These are phyloP conservation scores for Nasua narica DNA, from an alignment of 2,797 vertebrate genomes.

Conservation along the genomic window DNA sequence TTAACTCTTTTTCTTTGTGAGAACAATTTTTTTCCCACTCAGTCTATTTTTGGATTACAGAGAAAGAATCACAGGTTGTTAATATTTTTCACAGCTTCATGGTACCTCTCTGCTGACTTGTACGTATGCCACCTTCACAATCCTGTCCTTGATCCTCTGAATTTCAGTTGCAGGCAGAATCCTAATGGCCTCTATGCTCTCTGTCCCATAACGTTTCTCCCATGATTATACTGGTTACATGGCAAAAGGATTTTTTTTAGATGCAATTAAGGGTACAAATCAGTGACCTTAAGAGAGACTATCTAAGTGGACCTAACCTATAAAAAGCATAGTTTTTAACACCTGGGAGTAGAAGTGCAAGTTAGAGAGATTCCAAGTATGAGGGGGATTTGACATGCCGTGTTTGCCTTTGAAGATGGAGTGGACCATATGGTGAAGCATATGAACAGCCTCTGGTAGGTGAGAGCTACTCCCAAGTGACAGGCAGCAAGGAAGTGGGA, in stretches of 20 bases:
- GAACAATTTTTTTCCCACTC: background rate
- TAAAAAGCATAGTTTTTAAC: background rate
- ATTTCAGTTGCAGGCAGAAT: background rate
- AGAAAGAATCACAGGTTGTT: background rate
- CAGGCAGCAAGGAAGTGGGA: background rate
- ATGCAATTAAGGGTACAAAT: background rate
- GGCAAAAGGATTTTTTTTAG: slow-evolving; percentile 12
- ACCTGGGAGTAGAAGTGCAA: background rate
- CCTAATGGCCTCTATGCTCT: background rate
- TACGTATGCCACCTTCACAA: background rate
- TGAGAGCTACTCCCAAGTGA: background rate
- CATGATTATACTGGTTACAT: background rate
- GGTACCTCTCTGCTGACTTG: background rate
- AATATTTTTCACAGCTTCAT: background rate
- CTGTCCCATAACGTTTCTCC: background rate
- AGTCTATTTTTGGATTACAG: background rate
- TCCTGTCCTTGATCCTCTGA: background rate
- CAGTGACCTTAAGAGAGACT: background rate
- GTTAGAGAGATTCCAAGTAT: background rate
- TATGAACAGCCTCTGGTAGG: background rate
- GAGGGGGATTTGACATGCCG: background rate
- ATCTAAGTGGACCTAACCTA: background rate
- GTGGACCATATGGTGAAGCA: background rate
- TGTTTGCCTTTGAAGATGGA: background rate
- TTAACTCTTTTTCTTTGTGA: background rate